Evolutionary conservation across 2,888 invertebrate species (phyloP).

Genomic region (Iselma pallidipennis): DNA sequence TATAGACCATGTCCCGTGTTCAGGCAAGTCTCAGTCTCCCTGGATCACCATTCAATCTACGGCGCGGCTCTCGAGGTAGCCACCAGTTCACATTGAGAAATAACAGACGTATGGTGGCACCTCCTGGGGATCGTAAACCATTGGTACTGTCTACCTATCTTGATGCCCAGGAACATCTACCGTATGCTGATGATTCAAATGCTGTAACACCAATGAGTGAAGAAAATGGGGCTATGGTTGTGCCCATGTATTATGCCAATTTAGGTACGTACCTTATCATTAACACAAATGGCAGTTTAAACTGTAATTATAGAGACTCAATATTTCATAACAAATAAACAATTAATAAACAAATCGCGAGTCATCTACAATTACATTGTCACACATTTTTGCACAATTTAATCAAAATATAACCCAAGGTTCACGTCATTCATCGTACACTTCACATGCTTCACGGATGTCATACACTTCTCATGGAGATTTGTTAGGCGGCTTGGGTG

Average conservation of each 20-base stretch:
- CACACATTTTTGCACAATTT: slow-evolving; percentile 11
- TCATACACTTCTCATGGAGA: slow-evolving; percentile 96
- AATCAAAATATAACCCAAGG: slow-evolving; percentile 56
- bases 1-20: slow-evolving; percentile 55
- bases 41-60: slow-evolving; percentile 93
- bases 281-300: background rate
- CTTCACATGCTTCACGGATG: slow-evolving; percentile 90
- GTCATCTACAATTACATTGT: slow-evolving; percentile 7
- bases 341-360: background rate
- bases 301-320: background rate
- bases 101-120: slow-evolving; percentile 76
- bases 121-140: slow-evolving; percentile 89
- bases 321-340: slow-evolving; percentile 1
- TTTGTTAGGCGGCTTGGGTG: slow-evolving; percentile 72
- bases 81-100: slow-evolving; percentile 91
- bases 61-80: slow-evolving; percentile 87
- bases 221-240: slow-evolving; percentile 94
- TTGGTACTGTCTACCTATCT: slow-evolving; percentile 92
- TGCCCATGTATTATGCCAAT: slow-evolving; percentile 87
- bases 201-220: slow-evolving; percentile 98
- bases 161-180: slow-evolving; percentile 92
- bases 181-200: slow-evolving; percentile 96
- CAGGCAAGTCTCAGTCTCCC: slow-evolving; percentile 97
- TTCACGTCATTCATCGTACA: slow-evolving; percentile 92
- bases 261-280: slow-evolving; percentile 61